Conservation (phyloP, 1,140 invertebrate species). For the Lucilia cuprina region DNA sequence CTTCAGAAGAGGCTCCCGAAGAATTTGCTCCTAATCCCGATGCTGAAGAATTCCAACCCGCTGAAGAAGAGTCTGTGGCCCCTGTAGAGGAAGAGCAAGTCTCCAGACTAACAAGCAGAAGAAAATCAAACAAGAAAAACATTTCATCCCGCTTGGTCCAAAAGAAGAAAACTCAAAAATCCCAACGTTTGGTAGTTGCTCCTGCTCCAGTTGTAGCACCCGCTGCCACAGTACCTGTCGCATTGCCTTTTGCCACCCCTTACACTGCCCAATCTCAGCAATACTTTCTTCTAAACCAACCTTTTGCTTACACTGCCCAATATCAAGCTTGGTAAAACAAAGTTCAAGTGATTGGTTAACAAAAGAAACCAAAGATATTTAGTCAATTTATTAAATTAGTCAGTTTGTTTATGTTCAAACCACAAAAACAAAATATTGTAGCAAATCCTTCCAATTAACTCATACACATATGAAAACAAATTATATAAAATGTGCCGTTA, state of each 20-base stretch:
- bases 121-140: conserved; percentile 20
- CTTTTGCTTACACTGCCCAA: conserved; percentile 31
- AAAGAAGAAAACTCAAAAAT: background rate
- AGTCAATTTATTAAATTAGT: conserved; percentile 13
- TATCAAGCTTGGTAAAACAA: conserved; percentile 34
- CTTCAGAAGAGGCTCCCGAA: conserved; percentile 44
- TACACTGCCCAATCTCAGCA: background rate
- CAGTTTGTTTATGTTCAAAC: background rate
- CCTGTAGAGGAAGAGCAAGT: conserved; percentile 34
- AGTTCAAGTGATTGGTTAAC: background rate
- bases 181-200: conserved; percentile 29
- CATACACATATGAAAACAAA: background rate
- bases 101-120: conserved; percentile 38
- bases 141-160: background rate
- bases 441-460: background rate
- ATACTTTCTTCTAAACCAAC: conserved; percentile 35
- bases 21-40: conserved; percentile 38
- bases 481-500: background rate
- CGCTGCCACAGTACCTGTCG: background rate
- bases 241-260: background rate
- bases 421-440: background rate
- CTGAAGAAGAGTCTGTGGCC: background rate
- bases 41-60: conserved; percentile 37
- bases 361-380: background rate
- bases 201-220: conserved; percentile 27